A percentile compares a stretch with the other conserved stretches of the same genome.
These are phyloP conservation scores for Hoplostethus mediterraneus DNA, from an alignment of 2,797 vertebrate genomes.

Conservation along the genomic window DNA sequence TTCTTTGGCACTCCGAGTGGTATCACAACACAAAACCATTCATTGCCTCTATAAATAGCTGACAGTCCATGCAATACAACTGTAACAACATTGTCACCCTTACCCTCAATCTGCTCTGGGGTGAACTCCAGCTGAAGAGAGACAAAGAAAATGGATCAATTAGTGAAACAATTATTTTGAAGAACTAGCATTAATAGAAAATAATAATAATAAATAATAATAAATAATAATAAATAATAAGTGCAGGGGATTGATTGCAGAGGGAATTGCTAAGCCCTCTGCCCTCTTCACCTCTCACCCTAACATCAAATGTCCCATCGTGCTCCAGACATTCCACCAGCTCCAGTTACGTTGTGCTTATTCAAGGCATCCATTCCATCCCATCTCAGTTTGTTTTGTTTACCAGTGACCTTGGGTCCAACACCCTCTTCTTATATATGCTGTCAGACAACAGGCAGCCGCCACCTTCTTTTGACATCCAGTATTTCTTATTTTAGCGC, in stretches of 20 bases:
- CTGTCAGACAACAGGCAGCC: constrained; percentile 30
- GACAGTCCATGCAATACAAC: constrained; percentile 26
- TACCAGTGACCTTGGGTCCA: constrained; percentile 69
- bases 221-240: too few relatives aligned
- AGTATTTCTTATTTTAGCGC: not conserved
- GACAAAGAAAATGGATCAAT: constrained; percentile 42
- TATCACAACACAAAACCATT: constrained; percentile 38
- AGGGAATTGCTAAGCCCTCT: not conserved
- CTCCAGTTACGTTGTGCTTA: constrained; percentile 63
- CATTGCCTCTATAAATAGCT: constrained; percentile 62
- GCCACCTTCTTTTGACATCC: constrained; percentile 5
- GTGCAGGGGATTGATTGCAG: not conserved
- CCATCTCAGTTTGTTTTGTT: constrained; percentile 38
- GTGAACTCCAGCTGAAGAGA: constrained; percentile 85
- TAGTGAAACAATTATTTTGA: constrained; percentile 14
- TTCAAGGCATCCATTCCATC: constrained; percentile 27
- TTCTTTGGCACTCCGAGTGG: constrained; percentile 7
- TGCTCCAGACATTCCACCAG: constrained; percentile 20
- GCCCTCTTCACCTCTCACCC: not conserved
- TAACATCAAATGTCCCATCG: constrained; percentile 15
- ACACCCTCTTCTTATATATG: constrained; percentile 8
- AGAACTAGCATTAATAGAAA: not conserved
- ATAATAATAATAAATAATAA: too few relatives aligned
- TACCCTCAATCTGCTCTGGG: constrained; percentile 87
- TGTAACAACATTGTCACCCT: constrained; percentile 37